A percentile compares a stretch with the other conserved stretches of the same genome.
phyloP scores from a whole-genome alignment of 2,797 vertebrate genomes.

The Molossus alvarezi region DNA sequence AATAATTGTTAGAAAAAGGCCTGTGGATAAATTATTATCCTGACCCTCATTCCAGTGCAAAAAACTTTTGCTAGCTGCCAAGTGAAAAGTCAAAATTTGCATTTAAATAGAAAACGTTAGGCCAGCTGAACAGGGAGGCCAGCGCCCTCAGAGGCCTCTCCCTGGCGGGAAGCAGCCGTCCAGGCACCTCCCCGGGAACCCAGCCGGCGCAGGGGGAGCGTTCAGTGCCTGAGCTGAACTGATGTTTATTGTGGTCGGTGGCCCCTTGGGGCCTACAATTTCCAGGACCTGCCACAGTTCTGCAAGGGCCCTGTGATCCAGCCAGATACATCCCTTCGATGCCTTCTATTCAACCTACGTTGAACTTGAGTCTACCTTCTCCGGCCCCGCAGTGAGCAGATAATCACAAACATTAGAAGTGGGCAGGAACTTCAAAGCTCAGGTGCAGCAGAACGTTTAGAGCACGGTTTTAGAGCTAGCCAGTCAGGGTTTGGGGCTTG shows the following conservation, averaged over 20 bases:
- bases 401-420: background rate
- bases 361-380: background rate
- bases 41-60: constrained; percentile 88
- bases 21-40: constrained; percentile 91
- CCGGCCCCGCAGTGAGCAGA: background rate
- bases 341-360: background rate
- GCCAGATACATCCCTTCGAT: rapidly evolving
- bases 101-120: constrained; percentile 91
- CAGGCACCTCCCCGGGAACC: background rate
- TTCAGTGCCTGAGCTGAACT: background rate
- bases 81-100: constrained; percentile 93
- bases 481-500: background rate
- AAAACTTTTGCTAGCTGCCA: constrained; percentile 88
- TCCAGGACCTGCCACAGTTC: background rate
- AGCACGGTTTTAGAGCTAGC: rapidly evolving
- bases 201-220: background rate
- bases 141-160: constrained; percentile 40
- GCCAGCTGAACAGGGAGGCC: constrained; percentile 67
- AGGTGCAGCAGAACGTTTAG: rapidly evolving
- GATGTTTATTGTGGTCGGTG: background rate
- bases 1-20: constrained; percentile 86
- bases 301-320: background rate
- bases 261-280: background rate
- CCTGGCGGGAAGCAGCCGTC: background rate
- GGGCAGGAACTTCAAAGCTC: too few relatives aligned